phyloP scores from a whole-genome alignment of 1,140 invertebrate genomes.

The Brachionus rotundiformis region DNA sequence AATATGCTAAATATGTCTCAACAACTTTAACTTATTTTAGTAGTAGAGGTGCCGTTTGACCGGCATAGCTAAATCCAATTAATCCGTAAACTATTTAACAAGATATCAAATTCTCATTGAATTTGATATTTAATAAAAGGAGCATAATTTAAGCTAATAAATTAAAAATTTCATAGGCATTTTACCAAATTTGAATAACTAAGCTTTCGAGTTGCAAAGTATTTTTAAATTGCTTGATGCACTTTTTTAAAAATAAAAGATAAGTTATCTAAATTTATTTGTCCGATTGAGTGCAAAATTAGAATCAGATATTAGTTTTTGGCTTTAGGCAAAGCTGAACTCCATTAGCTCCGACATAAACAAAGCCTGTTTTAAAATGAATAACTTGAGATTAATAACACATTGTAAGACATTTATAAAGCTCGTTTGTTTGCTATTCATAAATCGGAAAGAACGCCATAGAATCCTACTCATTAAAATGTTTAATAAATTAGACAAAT shows the following conservation, averaged over 20 bases:
- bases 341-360: background rate
- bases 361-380: background rate
- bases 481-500: conserved; percentile 10
- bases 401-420: conserved; percentile 5
- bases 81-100: background rate
- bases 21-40: no score
- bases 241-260: background rate
- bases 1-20: no score
- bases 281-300: background rate
- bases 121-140: background rate
- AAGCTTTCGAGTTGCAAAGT: background rate
- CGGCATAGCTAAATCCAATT: background rate
- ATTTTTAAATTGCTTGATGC: no score
- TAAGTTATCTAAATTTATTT: background rate
- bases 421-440: background rate
- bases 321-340: background rate
- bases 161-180: conserved; percentile 3
- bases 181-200: background rate
- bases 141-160: conserved; percentile 7
- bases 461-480: background rate
- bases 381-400: background rate
- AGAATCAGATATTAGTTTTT: background rate
- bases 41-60: no score
- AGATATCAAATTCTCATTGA: background rate
- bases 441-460: background rate